These are phyloP conservation scores for Suricata suricatta DNA, from an alignment of 2,113 vertebrate species.

Conservation along the genomic window DNA sequence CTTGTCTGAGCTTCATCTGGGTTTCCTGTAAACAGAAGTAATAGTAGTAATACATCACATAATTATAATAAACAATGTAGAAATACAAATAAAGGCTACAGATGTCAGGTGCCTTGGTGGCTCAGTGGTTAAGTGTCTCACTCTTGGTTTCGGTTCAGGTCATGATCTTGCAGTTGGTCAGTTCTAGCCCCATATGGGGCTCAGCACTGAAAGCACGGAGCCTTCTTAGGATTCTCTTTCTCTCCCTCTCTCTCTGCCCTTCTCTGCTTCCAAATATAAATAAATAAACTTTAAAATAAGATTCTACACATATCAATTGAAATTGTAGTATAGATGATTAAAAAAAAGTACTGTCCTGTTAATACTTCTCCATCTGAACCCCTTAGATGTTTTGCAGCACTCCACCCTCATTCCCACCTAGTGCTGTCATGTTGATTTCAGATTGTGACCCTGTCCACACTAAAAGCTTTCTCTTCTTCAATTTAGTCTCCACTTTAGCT, in stretches of 20 bases:
- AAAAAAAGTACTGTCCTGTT: not conserved
- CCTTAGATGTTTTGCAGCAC: not conserved
- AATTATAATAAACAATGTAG: not conserved
- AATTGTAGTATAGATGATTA: not conserved
- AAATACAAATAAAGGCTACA: not conserved
- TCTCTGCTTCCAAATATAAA: too few species aligned
- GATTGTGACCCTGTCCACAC: not conserved
- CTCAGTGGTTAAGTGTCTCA: too few species aligned
- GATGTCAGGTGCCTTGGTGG: not conserved
- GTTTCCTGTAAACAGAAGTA: not conserved
- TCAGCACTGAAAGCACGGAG: too few species aligned
- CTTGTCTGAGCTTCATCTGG: not conserved
- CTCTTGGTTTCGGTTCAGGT: too few species aligned
- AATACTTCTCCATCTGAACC: not conserved
- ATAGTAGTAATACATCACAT: not conserved
- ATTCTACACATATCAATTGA: not conserved
- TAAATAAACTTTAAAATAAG: not conserved
- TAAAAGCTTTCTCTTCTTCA: not conserved
- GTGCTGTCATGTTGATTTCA: not conserved
- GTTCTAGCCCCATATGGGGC: too few species aligned
- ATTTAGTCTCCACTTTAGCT: not conserved
- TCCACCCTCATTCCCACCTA: not conserved
- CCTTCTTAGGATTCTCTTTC: too few species aligned
- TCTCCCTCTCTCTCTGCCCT: too few species aligned
- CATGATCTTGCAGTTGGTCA: too few species aligned